Base-by-base conservation (phyloP, 1,140 invertebrate species). In the Marisa cornuarietis region DNA sequence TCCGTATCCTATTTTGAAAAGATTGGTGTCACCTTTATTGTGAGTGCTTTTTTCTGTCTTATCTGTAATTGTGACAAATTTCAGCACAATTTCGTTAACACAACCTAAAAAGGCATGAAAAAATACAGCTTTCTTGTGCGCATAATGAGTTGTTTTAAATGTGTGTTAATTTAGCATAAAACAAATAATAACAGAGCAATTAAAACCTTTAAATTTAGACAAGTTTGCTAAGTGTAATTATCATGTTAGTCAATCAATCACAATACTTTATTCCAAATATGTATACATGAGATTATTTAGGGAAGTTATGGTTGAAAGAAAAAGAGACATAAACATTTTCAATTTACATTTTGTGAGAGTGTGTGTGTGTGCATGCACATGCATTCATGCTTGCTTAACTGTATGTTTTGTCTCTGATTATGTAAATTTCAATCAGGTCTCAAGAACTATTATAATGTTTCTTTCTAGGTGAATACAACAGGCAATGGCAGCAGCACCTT, bases 11-110 rank as follows among this genome's bases (percentile, higher is more conserved):
- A 73, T 24, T 85, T 83, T 81, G 84, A 81, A 24, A 79, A 79
- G 66, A 83, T 89, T 51, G 83, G 73, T n/a, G 85, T 89, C 5
- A 82, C 74, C 6, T 89, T 83, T 62, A 65, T 75, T 80, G 84
- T 86, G 68, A 81, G 79, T 75, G 73, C 31, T 65, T 8, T 8
- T n/a, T 63, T 20, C 26, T 42, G 49, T 81, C n/a, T 42, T 63
- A 18, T n/a, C 26, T 51, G 24, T 71, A 63, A 24, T 63, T 8
- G 2, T 42, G 31, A 42, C 31, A 42, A 42, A 4, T 42, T 42
- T 63, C 63, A 54, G 62, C 42, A 22, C 9, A 42, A 58, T 81
- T 66, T 63, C 2, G 1, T 26, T 66, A 58, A 58, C 18, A 7
- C 9, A 61, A 7, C 52, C 42, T 31, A 31, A 42, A 72, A 4